Conservation (phyloP, 2,797 vertebrate species). For the Thunnus albacares region DNA sequence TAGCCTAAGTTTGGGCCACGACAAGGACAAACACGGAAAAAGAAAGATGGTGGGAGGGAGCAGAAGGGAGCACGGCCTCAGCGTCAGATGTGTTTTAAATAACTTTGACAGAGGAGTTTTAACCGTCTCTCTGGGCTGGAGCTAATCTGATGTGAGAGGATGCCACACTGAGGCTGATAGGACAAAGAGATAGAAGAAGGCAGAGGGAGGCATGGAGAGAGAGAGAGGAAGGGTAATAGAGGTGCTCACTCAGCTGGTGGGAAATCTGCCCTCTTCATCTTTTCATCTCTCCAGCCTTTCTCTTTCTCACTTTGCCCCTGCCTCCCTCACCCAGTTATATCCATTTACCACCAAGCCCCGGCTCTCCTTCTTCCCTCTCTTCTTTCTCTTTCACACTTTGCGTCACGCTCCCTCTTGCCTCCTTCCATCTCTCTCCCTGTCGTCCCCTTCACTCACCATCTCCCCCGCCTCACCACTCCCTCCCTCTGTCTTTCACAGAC, state of each 20-base stretch:
- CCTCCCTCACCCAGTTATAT: slow-evolving; percentile 76
- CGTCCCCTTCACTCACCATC: slow-evolving; percentile 61
- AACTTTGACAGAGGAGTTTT: slow-evolving; percentile 87
- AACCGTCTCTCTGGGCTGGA: slow-evolving; percentile 82
- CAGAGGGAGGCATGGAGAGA: slow-evolving; percentile 52
- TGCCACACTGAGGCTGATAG: slow-evolving; percentile 84
- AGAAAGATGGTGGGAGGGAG: slow-evolving; percentile 72
- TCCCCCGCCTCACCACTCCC: slow-evolving; percentile 52
- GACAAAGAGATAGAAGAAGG: slow-evolving; percentile 76
- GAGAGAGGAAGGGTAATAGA: slow-evolving; percentile 79
- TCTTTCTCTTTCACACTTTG: slow-evolving; percentile 78
- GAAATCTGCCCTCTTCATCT: slow-evolving; percentile 84
- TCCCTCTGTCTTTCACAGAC: slow-evolving; percentile 83
- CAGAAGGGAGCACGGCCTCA: slow-evolving; percentile 60
- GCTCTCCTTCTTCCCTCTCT: slow-evolving; percentile 48
- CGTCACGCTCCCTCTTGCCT: slow-evolving; percentile 68
- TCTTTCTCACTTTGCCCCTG: slow-evolving; percentile 77
- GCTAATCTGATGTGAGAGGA: slow-evolving; percentile 88
- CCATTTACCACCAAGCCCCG: slow-evolving; percentile 77
- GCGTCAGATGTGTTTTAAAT: slow-evolving; percentile 84
- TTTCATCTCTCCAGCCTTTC: slow-evolving; percentile 79
- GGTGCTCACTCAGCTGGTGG: slow-evolving; percentile 85
- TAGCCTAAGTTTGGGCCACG: slow-evolving; percentile 70
- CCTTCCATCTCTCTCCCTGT: slow-evolving; percentile 70
- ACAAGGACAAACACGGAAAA: slow-evolving; percentile 77